Evolutionary conservation across 2,113 vertebrate genomes (phyloP).

Genomic region (Passer montanus): DNA sequence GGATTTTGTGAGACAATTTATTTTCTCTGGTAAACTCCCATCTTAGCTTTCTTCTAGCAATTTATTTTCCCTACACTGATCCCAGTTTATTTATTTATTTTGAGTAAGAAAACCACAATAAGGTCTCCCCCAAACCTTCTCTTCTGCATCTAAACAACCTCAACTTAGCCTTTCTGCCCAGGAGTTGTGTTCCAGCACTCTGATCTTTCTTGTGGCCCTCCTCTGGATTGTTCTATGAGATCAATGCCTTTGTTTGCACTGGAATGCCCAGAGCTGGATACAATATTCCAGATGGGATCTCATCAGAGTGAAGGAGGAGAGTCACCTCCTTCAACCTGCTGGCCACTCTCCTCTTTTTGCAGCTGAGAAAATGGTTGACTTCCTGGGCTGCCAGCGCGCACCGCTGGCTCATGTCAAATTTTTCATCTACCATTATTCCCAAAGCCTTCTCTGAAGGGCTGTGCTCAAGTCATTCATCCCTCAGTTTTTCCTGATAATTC

Average conservation of each 20-base stretch:
- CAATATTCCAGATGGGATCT: neutral
- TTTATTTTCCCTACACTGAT: neutral
- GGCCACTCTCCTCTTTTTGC: neutral
- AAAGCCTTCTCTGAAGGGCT: neutral
- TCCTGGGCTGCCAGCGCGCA: neutral
- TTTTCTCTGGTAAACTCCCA: neutral
- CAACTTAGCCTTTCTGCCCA: neutral
- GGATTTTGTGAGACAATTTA: neutral
- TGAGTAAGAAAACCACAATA: neutral
- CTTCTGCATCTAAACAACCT: neutral
- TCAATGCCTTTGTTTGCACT: neutral
- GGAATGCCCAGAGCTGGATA: neutral
- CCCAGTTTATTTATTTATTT: neutral
- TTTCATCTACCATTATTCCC: neutral
- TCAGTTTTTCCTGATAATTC: neutral
- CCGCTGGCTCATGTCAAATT: no score
- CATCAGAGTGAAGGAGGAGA: neutral
- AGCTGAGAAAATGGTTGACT: neutral
- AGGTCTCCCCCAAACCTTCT: neutral
- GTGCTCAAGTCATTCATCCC: neutral
- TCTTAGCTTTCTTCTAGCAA: neutral
- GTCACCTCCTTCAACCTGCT: neutral
- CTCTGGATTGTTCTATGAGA: neutral
- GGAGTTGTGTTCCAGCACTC: neutral
- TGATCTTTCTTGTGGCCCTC: neutral